A percentile compares a stretch with the other conserved stretches of the same genome.
Conservation (phyloP, 2,113 vertebrate species). For the Turdus rufiventris region DNA sequence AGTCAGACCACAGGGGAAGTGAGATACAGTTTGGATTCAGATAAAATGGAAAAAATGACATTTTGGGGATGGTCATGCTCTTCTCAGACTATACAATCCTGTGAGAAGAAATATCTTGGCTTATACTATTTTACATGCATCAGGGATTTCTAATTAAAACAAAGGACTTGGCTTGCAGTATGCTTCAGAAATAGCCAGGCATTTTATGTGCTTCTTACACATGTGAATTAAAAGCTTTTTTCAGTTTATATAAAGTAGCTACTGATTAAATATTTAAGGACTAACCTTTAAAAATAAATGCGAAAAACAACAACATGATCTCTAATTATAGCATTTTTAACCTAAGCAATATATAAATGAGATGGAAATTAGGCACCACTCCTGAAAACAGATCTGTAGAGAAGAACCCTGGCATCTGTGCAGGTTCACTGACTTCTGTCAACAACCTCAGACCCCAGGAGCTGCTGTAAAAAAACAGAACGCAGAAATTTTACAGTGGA, state of each 20-base stretch:
- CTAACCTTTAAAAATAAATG: not conserved
- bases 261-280: slow-evolving; percentile 1
- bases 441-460: not conserved
- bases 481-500: not conserved
- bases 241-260: not conserved
- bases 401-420: not conserved
- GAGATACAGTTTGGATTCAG: not conserved
- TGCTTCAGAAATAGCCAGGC: not conserved
- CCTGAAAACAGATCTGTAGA: not conserved
- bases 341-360: not conserved
- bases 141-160: not conserved
- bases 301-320: not conserved
- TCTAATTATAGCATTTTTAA: not conserved
- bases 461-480: not conserved
- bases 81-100: not conserved
- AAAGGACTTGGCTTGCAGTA: not conserved
- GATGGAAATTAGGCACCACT: not conserved
- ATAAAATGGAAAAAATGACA: not conserved
- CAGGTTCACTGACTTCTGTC: not conserved
- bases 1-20: not conserved
- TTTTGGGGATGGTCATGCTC: not conserved
- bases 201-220: not conserved
- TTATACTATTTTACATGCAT: not conserved
- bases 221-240: not conserved
- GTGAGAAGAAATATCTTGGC: not conserved